Percentiles rank a stretch among this genome's conserved stretches.
Evolutionary conservation across 2,797 vertebrate species (phyloP).

Genomic region (Catharus ustulatus): DNA sequence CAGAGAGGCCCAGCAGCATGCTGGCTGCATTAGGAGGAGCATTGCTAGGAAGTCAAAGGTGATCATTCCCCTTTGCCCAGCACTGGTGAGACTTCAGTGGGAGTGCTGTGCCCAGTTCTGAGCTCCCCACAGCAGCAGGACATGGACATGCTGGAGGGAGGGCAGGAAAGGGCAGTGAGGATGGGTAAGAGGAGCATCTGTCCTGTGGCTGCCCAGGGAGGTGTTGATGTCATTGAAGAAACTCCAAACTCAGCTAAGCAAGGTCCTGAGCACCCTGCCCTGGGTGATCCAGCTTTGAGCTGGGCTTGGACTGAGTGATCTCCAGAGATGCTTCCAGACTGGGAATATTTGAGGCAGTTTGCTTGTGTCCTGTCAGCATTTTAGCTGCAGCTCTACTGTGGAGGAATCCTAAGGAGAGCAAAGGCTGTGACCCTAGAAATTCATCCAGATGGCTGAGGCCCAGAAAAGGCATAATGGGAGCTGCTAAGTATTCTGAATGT

Average conservation of each 20-base stretch:
- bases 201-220: not conserved
- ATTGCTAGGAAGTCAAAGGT: not conserved
- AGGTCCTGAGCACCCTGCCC: not conserved
- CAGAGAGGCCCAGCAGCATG: not conserved
- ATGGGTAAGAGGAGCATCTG: not conserved
- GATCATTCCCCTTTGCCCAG: not conserved
- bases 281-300: not conserved
- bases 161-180: not conserved
- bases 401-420: constrained; percentile 8
- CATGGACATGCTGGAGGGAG: not conserved
- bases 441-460: not conserved
- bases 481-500: not conserved
- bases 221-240: not conserved
- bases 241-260: not conserved
- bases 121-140: not conserved
- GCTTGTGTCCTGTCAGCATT: not conserved
- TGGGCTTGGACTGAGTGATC: not conserved
- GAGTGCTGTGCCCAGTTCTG: not conserved
- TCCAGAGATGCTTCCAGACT: not conserved
- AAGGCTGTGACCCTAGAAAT: not conserved
- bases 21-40: not conserved
- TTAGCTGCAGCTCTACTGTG: not conserved
- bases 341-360: not conserved
- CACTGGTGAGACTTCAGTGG: not conserved
- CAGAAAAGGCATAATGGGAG: not conserved